Conservation (phyloP, 2,888 invertebrate genomes). For the Drosophila mimetica region DNA sequence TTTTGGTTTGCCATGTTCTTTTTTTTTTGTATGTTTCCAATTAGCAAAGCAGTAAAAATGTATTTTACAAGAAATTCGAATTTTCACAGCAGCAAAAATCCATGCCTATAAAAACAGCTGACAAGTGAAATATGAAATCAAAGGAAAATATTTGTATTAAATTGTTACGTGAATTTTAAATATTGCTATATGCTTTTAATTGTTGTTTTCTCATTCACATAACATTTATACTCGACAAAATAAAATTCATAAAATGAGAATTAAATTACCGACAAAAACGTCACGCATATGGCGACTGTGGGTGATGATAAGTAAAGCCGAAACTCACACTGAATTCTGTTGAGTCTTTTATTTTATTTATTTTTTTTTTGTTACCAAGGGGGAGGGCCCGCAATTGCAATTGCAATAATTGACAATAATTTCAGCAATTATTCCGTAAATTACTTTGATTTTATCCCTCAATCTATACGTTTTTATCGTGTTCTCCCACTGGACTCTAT, state of each 20-base stretch:
- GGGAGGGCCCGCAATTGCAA: slow-evolving; percentile 46
- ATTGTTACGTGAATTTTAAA: too few species aligned
- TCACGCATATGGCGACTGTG: slow-evolving; percentile 15
- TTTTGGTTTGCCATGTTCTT: too few species aligned
- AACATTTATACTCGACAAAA: slow-evolving; percentile 10
- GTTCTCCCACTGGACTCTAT: background rate
- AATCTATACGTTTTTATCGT: slow-evolving; percentile 10
- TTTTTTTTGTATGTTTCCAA: too few species aligned
- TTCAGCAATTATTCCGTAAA: slow-evolving; percentile 67
- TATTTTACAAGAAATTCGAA: slow-evolving; percentile 32
- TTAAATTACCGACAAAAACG: slow-evolving; percentile 20
- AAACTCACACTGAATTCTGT: slow-evolving; percentile 21
- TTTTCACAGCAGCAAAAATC: background rate
- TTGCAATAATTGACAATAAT: slow-evolving; percentile 78
- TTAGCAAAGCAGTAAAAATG: slow-evolving; percentile 18
- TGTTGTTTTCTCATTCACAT: too few species aligned
- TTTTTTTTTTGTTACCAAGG: background rate
- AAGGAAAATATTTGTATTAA: too few species aligned
- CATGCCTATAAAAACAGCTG: slow-evolving; percentile 54
- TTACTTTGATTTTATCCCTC: slow-evolving; percentile 67
- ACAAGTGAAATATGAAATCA: slow-evolving; percentile 47
- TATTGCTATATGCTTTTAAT: too few species aligned
- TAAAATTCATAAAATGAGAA: slow-evolving; percentile 8
- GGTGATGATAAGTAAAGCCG: slow-evolving; percentile 15
- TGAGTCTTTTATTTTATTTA: background rate